Base-by-base conservation (phyloP, 2,797 vertebrate species). In the Spinibarbus caldwelli region DNA sequence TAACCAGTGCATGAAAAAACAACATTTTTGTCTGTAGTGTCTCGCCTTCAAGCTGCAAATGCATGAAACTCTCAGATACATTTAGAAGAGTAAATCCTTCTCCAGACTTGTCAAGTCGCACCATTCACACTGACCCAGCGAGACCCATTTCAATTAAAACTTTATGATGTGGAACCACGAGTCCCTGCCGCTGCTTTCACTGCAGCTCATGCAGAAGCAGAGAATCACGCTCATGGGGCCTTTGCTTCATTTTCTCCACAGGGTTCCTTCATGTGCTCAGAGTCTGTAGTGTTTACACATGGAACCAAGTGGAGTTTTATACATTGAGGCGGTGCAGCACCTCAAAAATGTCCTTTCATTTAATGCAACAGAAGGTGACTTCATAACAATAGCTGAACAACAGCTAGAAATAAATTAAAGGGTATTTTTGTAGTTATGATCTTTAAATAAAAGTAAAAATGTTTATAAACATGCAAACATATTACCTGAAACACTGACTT, bases 131-230 rank as follows among this genome's bases (percentile, higher is more conserved):
- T 29, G 59, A 62, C 59, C 59, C 59, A 2, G 6, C 29, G 62
- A 64, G 62, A 31, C 62, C 26, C 26, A 17, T 17, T 64, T 31
- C 62, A 17, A 64, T 64, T 3, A 17, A 15, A 64, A 64, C 26
- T 64, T 31, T 64, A 64, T 64, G 62, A 64, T 31, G 62, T 64
- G 62, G 62, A 64, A 62, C 59, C 26, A n/a, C n/a, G n/a, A n/a
- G n/a, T n/a, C n/a, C n/a, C n/a, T n/a, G n/a, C n/a, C n/a, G n/a
- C n/a, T n/a, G n/a, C n/a, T n/a, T n/a, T n/a, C n/a, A n/a, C n/a
- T n/a, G n/a, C n/a, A n/a, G 1, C 23, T 80, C 82, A 84, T 67
- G 71, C 75, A 81, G 64, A 4, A 4, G n/a, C n/a, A n/a, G n/a
- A n/a, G n/a, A n/a, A n/a, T n/a, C n/a, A n/a, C n/a, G n/a, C n/a